These are phyloP conservation scores for Drosophila bipectinata DNA, from an alignment of 1,140 invertebrate species.

Conservation along the genomic window DNA sequence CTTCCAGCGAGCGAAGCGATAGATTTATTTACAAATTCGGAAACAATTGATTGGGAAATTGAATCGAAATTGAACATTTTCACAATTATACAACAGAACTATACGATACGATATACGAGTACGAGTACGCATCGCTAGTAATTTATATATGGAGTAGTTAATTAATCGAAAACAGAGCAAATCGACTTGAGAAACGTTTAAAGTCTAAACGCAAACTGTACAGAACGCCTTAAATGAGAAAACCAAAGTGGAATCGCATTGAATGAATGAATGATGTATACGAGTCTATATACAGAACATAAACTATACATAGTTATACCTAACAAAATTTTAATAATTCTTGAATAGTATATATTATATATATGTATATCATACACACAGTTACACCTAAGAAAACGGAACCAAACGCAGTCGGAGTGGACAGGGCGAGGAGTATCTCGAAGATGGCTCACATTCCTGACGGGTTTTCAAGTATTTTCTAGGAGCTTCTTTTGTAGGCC, in stretches of 20 bases:
- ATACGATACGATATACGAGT: constrained; percentile 67
- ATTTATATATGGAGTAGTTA: constrained; percentile 73
- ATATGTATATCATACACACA: constrained; percentile 35
- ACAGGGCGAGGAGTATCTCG: constrained; percentile 8
- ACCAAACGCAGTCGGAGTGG: constrained; percentile 54
- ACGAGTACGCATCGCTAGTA: constrained; percentile 74
- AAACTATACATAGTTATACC: constrained; percentile 70
- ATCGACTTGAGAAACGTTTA: constrained; percentile 75
- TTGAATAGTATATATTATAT: constrained; percentile 37
- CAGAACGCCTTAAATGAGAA: constrained; percentile 78
- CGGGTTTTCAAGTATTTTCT: constrained; percentile 40
- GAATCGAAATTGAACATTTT: constrained; percentile 58
- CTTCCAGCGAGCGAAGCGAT: constrained; percentile 43
- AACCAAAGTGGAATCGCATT: constrained; percentile 42
- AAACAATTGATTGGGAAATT: constrained; percentile 24
- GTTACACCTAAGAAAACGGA: constrained; percentile 69
- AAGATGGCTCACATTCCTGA: constrained; percentile 14
- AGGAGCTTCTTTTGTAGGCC: constrained; percentile 33
- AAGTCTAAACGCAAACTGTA: constrained; percentile 69
- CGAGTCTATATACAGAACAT: constrained; percentile 72
- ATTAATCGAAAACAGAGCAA: constrained; percentile 63
- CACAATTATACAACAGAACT: constrained; percentile 63
- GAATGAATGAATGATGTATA: constrained; percentile 71
- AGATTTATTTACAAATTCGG: constrained; percentile 76
- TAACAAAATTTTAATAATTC: constrained; percentile 68